A percentile compares a stretch with the other conserved stretches of the same genome.
Evolutionary conservation across 2,113 vertebrate species (phyloP).

Genomic region (Aptenodytes patagonicus): DNA sequence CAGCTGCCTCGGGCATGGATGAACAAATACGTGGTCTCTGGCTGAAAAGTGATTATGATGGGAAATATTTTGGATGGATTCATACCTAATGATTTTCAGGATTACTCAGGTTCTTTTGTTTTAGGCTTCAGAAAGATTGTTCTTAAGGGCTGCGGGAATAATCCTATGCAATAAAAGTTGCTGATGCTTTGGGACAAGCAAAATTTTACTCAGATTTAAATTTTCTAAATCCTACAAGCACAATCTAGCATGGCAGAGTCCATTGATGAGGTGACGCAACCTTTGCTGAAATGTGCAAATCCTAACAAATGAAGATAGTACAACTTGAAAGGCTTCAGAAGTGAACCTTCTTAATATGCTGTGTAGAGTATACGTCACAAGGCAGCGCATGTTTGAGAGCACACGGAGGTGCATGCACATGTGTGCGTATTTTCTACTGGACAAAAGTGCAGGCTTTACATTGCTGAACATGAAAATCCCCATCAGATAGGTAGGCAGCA

Average conservation of each 20-base stretch:
- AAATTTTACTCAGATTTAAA: background rate
- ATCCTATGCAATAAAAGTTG: background rate
- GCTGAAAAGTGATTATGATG: background rate
- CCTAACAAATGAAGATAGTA: background rate
- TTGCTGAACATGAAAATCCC: background rate
- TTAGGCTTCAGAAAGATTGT: background rate
- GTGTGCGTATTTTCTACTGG: background rate
- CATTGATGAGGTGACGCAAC: background rate
- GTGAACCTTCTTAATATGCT: background rate
- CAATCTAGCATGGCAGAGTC: background rate
- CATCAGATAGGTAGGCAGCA: background rate
- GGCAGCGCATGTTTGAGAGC: background rate
- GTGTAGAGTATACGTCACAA: background rate
- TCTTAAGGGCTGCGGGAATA: background rate
- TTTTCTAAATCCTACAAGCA: background rate
- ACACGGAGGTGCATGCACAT: background rate
- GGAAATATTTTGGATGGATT: background rate
- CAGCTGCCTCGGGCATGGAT: background rate
- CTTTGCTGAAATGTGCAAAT: background rate
- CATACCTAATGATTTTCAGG: background rate
- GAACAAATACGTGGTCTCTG: background rate
- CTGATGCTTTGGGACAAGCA: background rate
- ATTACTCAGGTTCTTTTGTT: background rate
- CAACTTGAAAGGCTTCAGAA: background rate
- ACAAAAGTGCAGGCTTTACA: background rate